Evolutionary conservation across 1,140 invertebrate species (phyloP), one percentile per base, ranked within the genome.

Genomic region (Calliopsis andreniformis): DNA sequence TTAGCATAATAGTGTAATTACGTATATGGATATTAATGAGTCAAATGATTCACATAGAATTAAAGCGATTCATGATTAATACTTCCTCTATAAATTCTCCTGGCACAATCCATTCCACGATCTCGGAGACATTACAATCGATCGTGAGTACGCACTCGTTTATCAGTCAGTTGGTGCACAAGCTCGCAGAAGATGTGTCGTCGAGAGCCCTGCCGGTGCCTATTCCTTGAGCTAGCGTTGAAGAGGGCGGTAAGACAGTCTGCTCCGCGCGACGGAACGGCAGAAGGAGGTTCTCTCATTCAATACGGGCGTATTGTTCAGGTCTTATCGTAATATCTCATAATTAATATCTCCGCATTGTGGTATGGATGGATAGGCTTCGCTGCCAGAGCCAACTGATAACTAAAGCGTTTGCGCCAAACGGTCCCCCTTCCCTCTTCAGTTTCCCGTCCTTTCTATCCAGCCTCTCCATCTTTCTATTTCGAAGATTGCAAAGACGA

Each of bases 331-430:
- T 92, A 92, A 92, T 92, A 92, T 92, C 91, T 92, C 90, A 90
- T 92, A 92, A 92, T 92, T 92, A 92, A 92, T 92, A 92, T 92
- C 91, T 88, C 88, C 77, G 90, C 90, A 92, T 92, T 92, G 91
- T 92, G 83, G 87, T 89, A 91, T 92, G 89, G 91, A 92, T 91
- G 90, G 91, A 91, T 92, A 91, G 87, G 86, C 88, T 90, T 88
- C 87, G 86, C 87, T 89, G 88, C 86, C 87, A 91, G 86, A 89
- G 84, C 89, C 89, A 84, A 91, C 89, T 91, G 91, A 91, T 91
- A 91, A 89, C 88, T 88, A 91, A 90, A 90, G 88, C 89, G 79
- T 75, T 86, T 89, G 85, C 87, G 85, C 85, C 80, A 85, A 87
- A 75, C 85, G 86, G 78, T 77, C 62, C n/a, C 59, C 61, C 47